phyloP scores from a whole-genome alignment of 1,140 invertebrate species.

The Idris sp. region DNA sequence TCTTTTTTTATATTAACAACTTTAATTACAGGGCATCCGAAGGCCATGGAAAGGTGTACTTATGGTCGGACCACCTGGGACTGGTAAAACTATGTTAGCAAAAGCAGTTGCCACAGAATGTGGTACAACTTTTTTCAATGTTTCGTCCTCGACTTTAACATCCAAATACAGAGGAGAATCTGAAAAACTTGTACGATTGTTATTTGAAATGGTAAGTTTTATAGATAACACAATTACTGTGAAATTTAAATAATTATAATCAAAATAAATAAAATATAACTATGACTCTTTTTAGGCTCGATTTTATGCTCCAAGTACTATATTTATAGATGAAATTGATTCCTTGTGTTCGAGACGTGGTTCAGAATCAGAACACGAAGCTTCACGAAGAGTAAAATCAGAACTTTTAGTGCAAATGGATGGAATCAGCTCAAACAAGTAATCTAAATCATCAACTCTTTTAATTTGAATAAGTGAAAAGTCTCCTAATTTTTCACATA shows the following conservation, averaged over 20 bases:
- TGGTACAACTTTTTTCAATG: conserved; percentile 99
- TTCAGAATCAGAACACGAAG: conserved; percentile 98
- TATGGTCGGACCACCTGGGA: conserved; percentile 98
- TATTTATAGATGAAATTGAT: conserved; percentile 99
- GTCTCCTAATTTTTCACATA: too few relatives aligned
- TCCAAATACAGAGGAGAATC: conserved; percentile 99
- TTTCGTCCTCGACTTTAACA: conserved; percentile 97
- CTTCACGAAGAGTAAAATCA: conserved; percentile 97
- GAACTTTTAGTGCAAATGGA: conserved; percentile 99
- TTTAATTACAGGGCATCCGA: conserved; percentile 87
- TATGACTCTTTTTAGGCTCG: conserved; percentile 84
- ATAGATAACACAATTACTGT: too few relatives aligned
- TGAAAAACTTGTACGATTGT: conserved; percentile 96
- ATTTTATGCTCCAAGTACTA: conserved; percentile 99
- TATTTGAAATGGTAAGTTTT: conserved; percentile 95
- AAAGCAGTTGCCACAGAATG: conserved; percentile 99
- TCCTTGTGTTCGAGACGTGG: conserved; percentile 97
- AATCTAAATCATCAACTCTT: too few relatives aligned
- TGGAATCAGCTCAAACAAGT: conserved; percentile 90
- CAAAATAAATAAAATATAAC: conserved; percentile 10
- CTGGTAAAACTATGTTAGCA: conserved; percentile 99
- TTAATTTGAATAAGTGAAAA: too few relatives aligned
- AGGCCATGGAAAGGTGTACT: conserved; percentile 96
- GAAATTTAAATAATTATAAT: neutral
- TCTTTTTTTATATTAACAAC: too few relatives aligned